Conservation (phyloP, 1,140 invertebrate species). For the Drosophila leontia region DNA sequence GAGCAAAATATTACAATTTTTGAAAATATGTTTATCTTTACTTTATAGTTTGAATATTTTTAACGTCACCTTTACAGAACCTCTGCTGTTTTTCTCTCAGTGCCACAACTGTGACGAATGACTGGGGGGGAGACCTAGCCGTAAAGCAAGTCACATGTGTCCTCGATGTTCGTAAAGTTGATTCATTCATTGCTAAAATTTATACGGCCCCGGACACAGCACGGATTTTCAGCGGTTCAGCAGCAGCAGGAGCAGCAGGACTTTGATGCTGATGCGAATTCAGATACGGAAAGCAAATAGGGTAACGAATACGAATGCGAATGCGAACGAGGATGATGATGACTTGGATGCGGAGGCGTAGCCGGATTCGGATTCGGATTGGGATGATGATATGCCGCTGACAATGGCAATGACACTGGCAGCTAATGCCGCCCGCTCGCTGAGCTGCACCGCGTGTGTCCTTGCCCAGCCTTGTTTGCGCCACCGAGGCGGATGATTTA, state of each 20-base stretch:
- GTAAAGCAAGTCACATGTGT: conserved; percentile 74
- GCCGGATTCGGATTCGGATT: neutral
- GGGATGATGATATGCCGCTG: conserved; percentile 61
- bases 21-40: neutral
- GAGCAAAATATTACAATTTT: neutral
- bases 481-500: conserved; percentile 71
- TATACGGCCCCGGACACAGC: conserved; percentile 59
- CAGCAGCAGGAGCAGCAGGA: conserved; percentile 23
- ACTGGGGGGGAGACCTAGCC: conserved; percentile 13
- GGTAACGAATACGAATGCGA: conserved; percentile 15
- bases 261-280: conserved; percentile 42
- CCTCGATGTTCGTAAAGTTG: conserved; percentile 75
- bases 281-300: conserved; percentile 24
- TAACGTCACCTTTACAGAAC: too few species aligned
- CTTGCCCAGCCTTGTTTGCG: conserved; percentile 24
- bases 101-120: conserved; percentile 13
- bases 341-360: conserved; percentile 14
- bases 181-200: conserved; percentile 79
- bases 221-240: conserved; percentile 49
- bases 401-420: conserved; percentile 61
- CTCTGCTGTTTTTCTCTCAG: conserved; percentile 3
- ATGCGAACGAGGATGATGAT: neutral
- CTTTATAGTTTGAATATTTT: neutral
- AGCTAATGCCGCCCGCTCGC: conserved; percentile 62
- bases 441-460: conserved; percentile 58